phyloP scores from a whole-genome alignment of 2,888 invertebrate genomes.

The Lithosia quadra region DNA sequence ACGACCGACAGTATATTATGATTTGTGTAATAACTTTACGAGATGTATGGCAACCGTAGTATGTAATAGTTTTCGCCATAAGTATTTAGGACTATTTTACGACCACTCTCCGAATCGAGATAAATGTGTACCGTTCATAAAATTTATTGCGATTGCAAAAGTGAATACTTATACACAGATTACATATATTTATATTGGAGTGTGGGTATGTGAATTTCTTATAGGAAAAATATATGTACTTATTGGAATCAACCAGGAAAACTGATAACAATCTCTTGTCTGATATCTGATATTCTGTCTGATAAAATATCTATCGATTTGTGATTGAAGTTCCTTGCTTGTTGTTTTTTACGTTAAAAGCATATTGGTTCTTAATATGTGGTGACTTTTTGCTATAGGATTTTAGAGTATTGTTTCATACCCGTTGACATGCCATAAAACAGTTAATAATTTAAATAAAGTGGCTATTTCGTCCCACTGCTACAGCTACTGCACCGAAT shows the following conservation, averaged over 20 bases:
- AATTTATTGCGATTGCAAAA: not conserved
- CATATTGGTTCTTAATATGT: not conserved
- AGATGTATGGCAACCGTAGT: not conserved
- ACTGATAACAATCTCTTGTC: slow-evolving; percentile 4
- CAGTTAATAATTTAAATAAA: not conserved
- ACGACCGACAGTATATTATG: not conserved
- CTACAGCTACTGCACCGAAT: not conserved
- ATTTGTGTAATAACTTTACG: not conserved
- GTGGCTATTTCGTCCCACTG: not conserved
- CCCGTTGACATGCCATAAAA: not conserved
- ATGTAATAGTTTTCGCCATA: too few relatives aligned
- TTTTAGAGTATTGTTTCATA: not conserved
- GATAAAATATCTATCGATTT: slow-evolving; percentile 1
- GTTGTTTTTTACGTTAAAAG: not conserved
- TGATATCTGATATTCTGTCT: not conserved
- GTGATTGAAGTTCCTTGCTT: not conserved
- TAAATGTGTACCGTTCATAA: not conserved
- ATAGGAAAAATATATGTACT: not conserved
- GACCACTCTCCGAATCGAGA: not conserved
- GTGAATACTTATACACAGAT: not conserved
- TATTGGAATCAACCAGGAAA: too few relatives aligned
- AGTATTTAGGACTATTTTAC: not conserved
- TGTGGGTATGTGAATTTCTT: too few relatives aligned
- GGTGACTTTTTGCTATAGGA: not conserved
- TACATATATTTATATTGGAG: not conserved